Conservation (phyloP, 35 echinoderm and acorn worm genomes). For the Lytechinus variegatus region DNA sequence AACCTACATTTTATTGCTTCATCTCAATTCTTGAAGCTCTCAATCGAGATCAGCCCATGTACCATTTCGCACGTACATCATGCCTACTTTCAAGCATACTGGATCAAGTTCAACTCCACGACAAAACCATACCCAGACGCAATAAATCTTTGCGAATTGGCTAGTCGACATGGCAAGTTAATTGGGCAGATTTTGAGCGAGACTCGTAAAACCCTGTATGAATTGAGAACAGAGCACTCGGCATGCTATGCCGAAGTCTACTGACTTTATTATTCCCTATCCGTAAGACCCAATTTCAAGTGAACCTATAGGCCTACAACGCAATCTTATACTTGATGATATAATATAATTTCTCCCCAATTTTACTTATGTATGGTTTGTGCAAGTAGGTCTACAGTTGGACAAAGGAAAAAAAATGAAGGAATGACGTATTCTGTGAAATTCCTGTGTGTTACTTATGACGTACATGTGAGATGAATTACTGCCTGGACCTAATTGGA, state of each 20-base stretch:
- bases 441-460: neutral
- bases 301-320: neutral
- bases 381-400: no score
- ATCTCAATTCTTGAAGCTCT: neutral
- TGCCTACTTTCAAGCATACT: neutral
- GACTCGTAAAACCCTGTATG: neutral
- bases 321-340: neutral
- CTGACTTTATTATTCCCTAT: neutral
- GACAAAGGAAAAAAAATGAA: neutral
- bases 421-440: neutral
- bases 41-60: neutral
- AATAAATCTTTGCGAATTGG: slow-evolving; percentile 2
- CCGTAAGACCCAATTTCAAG: neutral
- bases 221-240: neutral
- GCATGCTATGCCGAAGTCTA: neutral
- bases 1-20: no score
- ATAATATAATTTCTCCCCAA: neutral
- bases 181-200: neutral
- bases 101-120: neutral
- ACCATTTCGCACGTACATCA: neutral
- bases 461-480: neutral
- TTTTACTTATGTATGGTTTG: neutral
- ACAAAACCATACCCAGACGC: neutral
- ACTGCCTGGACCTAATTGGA: neutral
- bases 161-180: neutral